Conservation (phyloP, 1,140 invertebrate genomes). For the Eueides isabella region DNA sequence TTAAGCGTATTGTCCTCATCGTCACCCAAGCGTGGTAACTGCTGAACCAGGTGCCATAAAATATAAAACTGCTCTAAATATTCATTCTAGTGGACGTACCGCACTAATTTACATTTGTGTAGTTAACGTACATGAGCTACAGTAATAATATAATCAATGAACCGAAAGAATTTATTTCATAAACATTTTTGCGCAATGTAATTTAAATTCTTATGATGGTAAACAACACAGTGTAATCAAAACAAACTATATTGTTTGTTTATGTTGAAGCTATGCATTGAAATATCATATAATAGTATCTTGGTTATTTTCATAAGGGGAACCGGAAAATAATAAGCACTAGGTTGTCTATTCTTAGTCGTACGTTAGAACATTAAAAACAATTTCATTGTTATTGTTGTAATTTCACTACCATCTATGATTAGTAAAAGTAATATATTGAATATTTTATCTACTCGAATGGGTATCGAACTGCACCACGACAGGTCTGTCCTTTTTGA, state of each 20-base stretch:
- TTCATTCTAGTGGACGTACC: constrained; percentile 12
- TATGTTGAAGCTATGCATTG: constrained; percentile 32
- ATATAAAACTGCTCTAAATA: constrained; percentile 20
- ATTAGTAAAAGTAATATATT: no score
- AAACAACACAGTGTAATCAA: constrained; percentile 36
- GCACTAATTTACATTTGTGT: constrained; percentile 1
- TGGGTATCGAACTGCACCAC: no score
- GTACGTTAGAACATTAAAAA: background rate
- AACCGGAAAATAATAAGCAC: constrained; percentile 51
- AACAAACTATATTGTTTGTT: constrained; percentile 39
- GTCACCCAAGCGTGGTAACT: constrained; percentile 39
- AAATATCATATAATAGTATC: constrained; percentile 26
- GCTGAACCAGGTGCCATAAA: constrained; percentile 25
- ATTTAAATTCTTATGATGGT: constrained; percentile 40
- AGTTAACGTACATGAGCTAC: background rate
- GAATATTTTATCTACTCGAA: no score
- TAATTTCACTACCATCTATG: no score
- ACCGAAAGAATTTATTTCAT: constrained; percentile 40
- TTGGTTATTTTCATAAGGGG: constrained; percentile 37
- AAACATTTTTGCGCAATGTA: constrained; percentile 51
- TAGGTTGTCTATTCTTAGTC: constrained; percentile 33
- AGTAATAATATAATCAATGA: constrained; percentile 17
- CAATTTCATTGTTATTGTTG: background rate
- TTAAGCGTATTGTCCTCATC: constrained; percentile 54
- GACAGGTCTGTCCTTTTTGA: no score